A percentile compares a stretch with the other conserved stretches of the same genome.
These are phyloP conservation scores for Ennomos quercinarius DNA, from an alignment of 2,888 invertebrate genomes.

Conservation along the genomic window DNA sequence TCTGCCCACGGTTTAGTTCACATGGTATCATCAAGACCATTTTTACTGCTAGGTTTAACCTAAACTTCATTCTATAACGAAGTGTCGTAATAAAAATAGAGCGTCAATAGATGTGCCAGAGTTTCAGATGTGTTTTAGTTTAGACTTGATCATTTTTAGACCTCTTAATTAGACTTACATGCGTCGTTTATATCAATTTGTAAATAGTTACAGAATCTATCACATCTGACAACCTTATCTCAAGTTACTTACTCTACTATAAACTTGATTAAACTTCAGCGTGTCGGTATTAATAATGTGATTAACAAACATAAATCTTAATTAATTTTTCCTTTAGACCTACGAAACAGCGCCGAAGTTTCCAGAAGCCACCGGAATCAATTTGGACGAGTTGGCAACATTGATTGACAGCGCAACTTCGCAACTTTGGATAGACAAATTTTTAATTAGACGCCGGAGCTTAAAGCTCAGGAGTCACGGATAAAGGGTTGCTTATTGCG, in stretches of 20 bases:
- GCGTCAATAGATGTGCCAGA: no score
- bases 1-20: no score
- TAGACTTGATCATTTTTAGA: no score
- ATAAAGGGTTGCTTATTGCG: conserved; percentile 21
- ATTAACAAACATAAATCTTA: conserved; percentile 22
- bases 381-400: conserved; percentile 25
- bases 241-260: conserved; percentile 1
- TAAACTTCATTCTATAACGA: no score
- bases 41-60: no score
- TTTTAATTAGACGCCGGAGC: conserved; percentile 22
- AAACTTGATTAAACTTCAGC: conserved; percentile 2
- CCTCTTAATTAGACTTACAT: no score
- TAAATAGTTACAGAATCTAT: no score
- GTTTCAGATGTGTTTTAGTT: no score
- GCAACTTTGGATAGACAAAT: conserved; percentile 18
- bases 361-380: conserved; percentile 20
- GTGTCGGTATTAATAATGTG: conserved; percentile 11
- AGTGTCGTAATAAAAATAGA: no score
- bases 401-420: conserved; percentile 27
- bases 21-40: no score
- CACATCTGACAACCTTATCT: no score
- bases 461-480: conserved; percentile 17
- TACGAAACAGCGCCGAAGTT: conserved; percentile 9
- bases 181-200: no score
- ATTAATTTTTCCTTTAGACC: conserved; percentile 23